These are phyloP conservation scores for Maccullochella peelii DNA, from an alignment of 2,113 vertebrate genomes.

Conservation along the genomic window DNA sequence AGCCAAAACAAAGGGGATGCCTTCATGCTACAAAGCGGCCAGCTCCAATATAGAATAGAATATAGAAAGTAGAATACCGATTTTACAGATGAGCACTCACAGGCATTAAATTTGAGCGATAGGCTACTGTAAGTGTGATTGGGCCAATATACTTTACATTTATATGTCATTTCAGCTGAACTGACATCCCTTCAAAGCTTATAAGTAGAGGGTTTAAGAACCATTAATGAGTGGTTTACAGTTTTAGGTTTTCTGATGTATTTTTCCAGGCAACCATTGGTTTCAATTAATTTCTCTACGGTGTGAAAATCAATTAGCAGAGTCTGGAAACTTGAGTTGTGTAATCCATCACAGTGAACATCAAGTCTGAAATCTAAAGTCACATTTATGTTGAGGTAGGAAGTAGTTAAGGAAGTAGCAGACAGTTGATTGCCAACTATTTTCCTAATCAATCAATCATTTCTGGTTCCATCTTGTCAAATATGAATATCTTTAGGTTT, in stretches of 20 bases:
- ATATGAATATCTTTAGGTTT: no score
- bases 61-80: not conserved
- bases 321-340: not conserved
- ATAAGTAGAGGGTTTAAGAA: not conserved
- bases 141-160: not conserved
- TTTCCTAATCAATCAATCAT: not conserved
- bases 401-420: no score
- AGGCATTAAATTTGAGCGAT: not conserved
- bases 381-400: not conserved
- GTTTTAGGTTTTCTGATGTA: not conserved
- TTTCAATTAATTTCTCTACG: not conserved
- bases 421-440: not conserved
- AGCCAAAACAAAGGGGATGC: constrained; percentile 28
- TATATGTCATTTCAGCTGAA: not conserved
- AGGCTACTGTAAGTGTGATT: not conserved
- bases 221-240: not conserved
- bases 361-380: not conserved
- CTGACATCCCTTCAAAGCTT: not conserved
- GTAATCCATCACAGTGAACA: not conserved
- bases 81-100: constrained; percentile 6
- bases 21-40: constrained; percentile 9
- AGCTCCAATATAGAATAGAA: no score
- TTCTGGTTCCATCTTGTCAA: not conserved
- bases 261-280: not conserved
- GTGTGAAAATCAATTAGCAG: no score